Conservation (phyloP, 64 coral and sea anemone species). For the Acropora yongei region DNA sequence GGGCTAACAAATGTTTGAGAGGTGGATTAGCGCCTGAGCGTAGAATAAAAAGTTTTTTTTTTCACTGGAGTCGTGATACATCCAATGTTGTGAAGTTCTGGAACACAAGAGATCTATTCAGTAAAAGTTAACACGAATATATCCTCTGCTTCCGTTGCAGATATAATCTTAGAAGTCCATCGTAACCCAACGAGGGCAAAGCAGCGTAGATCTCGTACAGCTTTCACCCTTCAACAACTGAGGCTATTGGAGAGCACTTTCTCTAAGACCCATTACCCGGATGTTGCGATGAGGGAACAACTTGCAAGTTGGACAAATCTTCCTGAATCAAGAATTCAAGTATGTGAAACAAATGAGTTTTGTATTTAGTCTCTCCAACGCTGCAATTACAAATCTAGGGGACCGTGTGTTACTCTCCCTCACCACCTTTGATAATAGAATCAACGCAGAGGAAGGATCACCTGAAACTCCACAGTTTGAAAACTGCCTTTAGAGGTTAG, state of each 20-base stretch:
- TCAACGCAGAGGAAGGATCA: too few species aligned
- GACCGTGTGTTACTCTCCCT: too few species aligned
- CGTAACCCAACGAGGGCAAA: slow-evolving; percentile 72
- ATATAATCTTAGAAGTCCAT: slow-evolving; percentile 90
- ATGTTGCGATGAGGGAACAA: slow-evolving; percentile 94
- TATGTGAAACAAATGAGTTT: neutral
- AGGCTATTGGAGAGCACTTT: slow-evolving; percentile 85
- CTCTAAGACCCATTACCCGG: slow-evolving; percentile 90
- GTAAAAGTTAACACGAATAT: neutral
- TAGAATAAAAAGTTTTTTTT: too few species aligned
- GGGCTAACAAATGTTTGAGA: too few species aligned
- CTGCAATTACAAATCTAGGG: too few species aligned
- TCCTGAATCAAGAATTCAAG: slow-evolving; percentile 91
- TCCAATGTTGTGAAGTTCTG: too few species aligned
- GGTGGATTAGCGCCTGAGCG: too few species aligned
- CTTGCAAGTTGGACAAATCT: slow-evolving; percentile 84
- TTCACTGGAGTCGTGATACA: too few species aligned
- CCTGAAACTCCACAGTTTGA: too few species aligned
- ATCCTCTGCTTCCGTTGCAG: slow-evolving; percentile 12
- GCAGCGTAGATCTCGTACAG: slow-evolving; percentile 76
- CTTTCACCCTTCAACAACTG: slow-evolving; percentile 89
- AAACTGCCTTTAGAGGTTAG: too few species aligned
- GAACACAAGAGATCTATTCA: too few species aligned
- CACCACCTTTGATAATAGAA: too few species aligned
- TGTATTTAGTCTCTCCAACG: neutral